Conservation (phyloP, 1,140 invertebrate genomes). For the Pseudobourletiella spinata region DNA sequence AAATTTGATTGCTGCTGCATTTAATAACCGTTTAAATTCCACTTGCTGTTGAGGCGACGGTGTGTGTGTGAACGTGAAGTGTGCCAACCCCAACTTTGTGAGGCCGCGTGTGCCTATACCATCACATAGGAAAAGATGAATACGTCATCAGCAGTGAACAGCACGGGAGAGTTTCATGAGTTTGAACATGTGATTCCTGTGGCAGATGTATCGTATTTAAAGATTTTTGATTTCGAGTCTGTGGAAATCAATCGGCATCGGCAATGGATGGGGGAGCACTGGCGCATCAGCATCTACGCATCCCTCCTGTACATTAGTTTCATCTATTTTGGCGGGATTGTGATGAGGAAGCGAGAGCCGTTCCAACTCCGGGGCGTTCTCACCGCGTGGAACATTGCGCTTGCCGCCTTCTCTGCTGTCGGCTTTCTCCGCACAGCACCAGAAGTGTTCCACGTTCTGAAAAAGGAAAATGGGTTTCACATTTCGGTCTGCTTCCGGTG, state of each 20-base stretch:
- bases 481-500: slow-evolving; percentile 1
- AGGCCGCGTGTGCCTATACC: too few species aligned
- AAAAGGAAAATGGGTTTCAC: neutral
- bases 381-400: slow-evolving; percentile 1
- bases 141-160: neutral
- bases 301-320: slow-evolving; percentile 11
- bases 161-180: neutral
- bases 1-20: too few species aligned
- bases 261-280: slow-evolving; percentile 15
- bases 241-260: slow-evolving; percentile 2
- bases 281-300: slow-evolving; percentile 12
- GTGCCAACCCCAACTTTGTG: too few species aligned
- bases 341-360: slow-evolving; percentile 13
- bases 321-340: slow-evolving; percentile 4
- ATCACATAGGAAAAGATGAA: too few species aligned
- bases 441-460: slow-evolving; percentile 5
- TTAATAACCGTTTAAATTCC: too few species aligned
- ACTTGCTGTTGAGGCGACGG: neutral
- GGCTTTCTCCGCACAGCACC: slow-evolving; percentile 13
- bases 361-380: neutral
- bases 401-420: neutral
- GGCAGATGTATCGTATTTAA: slow-evolving; percentile 15
- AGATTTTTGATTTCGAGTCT: slow-evolving; percentile 9
- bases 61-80: too few species aligned
- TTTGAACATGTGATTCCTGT: neutral